Conservation (phyloP, 2,113 vertebrate species). For the Rhinopomastus cyanomelas region DNA sequence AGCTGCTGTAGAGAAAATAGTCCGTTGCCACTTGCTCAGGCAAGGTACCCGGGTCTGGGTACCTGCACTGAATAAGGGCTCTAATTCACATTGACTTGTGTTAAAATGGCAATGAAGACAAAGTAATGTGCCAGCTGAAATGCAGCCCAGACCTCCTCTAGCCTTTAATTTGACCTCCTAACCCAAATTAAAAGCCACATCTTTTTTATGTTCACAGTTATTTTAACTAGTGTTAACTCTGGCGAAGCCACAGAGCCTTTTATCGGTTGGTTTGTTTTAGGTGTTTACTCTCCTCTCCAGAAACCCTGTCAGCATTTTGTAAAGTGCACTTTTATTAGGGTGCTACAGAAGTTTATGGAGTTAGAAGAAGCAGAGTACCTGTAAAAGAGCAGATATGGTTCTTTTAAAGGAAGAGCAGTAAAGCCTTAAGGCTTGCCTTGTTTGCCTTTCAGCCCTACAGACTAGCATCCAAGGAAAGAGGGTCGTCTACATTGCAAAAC, state of each 20-base stretch:
- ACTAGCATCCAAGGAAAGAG: not conserved
- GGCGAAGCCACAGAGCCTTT: not conserved
- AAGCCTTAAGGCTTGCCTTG: not conserved
- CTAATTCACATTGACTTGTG: not conserved
- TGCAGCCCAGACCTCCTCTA: constrained; percentile 15
- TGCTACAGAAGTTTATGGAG: constrained; percentile 44
- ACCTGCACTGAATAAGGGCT: not conserved
- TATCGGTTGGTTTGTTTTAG: constrained; percentile 36
- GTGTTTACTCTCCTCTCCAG: constrained; percentile 34
- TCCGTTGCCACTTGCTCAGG: not conserved
- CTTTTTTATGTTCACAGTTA: constrained; percentile 47
- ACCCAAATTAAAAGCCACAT: constrained; percentile 37
- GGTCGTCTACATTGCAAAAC: not conserved
- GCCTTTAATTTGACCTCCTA: constrained; percentile 47
- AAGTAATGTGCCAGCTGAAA: constrained; percentile 41
- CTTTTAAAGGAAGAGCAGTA: constrained; percentile 20
- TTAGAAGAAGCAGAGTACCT: not conserved
- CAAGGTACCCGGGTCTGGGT: not conserved
- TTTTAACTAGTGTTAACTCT: constrained; percentile 56
- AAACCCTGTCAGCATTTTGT: constrained; percentile 4
- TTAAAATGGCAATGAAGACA: constrained; percentile 13
- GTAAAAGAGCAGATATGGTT: not conserved
- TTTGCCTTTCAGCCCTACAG: not conserved
- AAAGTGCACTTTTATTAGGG: constrained; percentile 49
- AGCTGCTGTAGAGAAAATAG: not conserved